phyloP scores from a whole-genome alignment of 1,140 invertebrate species.

The Papilio polyxenes region DNA sequence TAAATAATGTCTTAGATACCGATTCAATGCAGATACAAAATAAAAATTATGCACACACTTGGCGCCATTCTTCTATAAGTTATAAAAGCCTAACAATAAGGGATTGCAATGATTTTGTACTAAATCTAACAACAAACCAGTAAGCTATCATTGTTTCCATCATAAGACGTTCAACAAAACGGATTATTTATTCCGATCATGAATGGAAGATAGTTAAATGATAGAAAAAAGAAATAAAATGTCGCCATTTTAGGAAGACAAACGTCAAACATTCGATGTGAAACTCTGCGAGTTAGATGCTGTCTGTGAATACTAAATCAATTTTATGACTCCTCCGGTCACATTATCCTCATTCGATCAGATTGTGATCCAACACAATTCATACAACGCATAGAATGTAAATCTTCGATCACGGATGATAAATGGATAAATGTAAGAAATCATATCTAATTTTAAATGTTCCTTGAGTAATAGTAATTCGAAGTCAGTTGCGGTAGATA shows the following conservation, averaged over 20 bases:
- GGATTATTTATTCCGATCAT: constrained; percentile 15
- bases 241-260: constrained; percentile 16
- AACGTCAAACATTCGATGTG: constrained; percentile 19
- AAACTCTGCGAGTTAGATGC: constrained; percentile 1
- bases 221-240: constrained; percentile 17
- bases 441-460: background rate
- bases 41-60: background rate
- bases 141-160: background rate
- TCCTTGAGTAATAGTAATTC: too few species aligned
- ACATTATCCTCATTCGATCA: constrained; percentile 10
- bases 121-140: background rate
- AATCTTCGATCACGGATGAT: background rate
- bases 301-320: constrained; percentile 1
- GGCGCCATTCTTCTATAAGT: background rate
- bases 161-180: background rate
- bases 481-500: too few species aligned
- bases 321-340: background rate
- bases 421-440: background rate
- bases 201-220: constrained; percentile 18
- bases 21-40: background rate
- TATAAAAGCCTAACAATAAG: background rate
- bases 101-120: background rate
- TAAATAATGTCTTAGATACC: background rate
- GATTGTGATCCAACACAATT: background rate
- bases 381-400: background rate